Base-by-base conservation (phyloP, 2,113 vertebrate genomes). In the Gnathonemus echidnorhynchus region DNA sequence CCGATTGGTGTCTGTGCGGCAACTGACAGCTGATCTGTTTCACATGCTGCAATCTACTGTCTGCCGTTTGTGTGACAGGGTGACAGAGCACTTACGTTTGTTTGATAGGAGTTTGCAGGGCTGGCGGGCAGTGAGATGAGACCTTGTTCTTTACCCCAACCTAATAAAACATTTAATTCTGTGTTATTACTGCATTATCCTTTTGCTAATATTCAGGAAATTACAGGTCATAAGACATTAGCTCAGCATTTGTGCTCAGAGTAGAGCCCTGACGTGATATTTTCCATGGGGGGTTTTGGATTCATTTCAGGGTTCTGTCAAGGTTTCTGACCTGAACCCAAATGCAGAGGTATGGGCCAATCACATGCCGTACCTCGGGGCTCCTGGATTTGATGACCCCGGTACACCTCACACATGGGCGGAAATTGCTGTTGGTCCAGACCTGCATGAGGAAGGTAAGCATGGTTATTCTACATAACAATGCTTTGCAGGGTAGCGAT, bases 261-360 rank as follows among this genome's bases (percentile, higher is more conserved):
- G n/a, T 70, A 27, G 9, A 70, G n/a, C 10, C 27, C 62, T 10
- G 19, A 27, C 0, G 58, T 66, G 62, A 31, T 70, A 27, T 70
- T 70, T 66, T 27, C 62, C 0, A 3, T 70, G 62, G 7, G 6
- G 6, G 35, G 19, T 85, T 85, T 9, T 88, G n/a, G 10, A 90
- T 89, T 52, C 92, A 92, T 93, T 92, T 31, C 90, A 99, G 98
- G 97, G 96, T 91, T 95, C 97, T 88, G 89, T 94, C 92, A 96
- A 97, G 92, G 95, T 97, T 94, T 97, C 97, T 0, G 97, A 96
- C 92, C 96, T 99, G 91, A 99, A 99, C 95, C 97, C 97, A n/a
- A 96, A 98, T 91, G 98, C 98, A 89, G 97, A 99, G 94, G 97
- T 97, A 92, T 99, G 98, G 98, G 96, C 96, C 91, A 96, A 96